Evolutionary conservation across 92 coral and sea anemone genomes (phyloP).

Genomic region (Porites divaricata): DNA sequence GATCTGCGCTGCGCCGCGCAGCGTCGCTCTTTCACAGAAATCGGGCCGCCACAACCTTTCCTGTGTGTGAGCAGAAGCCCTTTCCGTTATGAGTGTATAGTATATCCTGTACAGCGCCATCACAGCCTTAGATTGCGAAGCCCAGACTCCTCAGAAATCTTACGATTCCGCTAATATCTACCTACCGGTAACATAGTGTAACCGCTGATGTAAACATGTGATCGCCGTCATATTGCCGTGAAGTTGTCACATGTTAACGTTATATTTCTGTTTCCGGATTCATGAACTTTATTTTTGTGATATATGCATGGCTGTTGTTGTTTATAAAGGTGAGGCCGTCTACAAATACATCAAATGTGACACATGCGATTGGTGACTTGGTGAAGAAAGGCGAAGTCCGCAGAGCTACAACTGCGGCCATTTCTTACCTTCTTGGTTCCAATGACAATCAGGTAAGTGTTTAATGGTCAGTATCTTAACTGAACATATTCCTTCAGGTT

Average conservation of each 20-base stretch:
- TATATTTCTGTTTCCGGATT: not conserved
- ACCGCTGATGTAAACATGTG: not conserved
- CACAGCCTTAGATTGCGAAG: too few relatives aligned
- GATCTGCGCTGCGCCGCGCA: too few relatives aligned
- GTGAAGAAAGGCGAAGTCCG: not conserved
- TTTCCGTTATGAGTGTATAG: too few relatives aligned
- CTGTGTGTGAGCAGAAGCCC: too few relatives aligned
- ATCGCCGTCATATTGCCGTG: not conserved
- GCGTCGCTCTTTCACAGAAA: too few relatives aligned
- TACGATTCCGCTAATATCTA: too few relatives aligned
- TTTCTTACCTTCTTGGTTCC: constrained; percentile 7
- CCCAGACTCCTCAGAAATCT: too few relatives aligned
- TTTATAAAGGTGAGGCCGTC: constrained; percentile 3
- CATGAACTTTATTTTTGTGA: not conserved
- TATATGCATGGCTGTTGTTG: too few relatives aligned
- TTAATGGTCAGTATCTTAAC: not conserved
- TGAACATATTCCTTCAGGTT: not conserved
- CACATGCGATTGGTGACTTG: not conserved
- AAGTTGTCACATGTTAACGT: not conserved
- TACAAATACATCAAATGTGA: not conserved
- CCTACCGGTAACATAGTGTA: not conserved
- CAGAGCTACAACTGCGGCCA: not conserved
- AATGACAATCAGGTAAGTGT: not conserved
- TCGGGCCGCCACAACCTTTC: too few relatives aligned
- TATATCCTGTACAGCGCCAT: too few relatives aligned